Base-by-base conservation (phyloP, 2,797 vertebrate genomes). In the Thalassophryne amazonica region DNA sequence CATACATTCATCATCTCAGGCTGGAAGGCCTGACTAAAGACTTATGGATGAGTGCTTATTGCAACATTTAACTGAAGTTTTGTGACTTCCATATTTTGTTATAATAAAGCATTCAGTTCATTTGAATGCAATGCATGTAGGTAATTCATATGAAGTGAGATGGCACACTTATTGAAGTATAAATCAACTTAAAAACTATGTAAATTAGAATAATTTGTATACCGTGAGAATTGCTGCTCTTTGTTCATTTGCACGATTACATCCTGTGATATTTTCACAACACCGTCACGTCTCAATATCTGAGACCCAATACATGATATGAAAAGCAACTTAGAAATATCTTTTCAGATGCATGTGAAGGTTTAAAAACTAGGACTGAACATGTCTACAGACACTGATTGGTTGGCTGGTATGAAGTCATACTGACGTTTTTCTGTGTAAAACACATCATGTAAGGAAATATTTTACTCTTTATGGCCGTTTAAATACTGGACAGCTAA, bases 1-100 rank as follows among this genome's bases (percentile, higher is more conserved):
- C 73, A 67, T 68, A 86, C 84, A 87, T 86, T 87, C 82, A 80
- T 85, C 50, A 64, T 75, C 73, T 84, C 62, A 69, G 77, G 75
- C 77, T 66, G 42, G 41, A 37, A 51, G 73, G 67, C 74, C 73
- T 4, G 21, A 51, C 71, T 70, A 58, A 72, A 81, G 71, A 76
- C 54, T 46, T 65, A 54, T 55, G 38, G 11, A 70, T 71, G 69
- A 60, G 43, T 71, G 57, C 63, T 86, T 86, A 85, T 88, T 87
- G 80, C 82, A 74, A 69, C 22, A 13, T 56, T 58, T 56, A 15
- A 25, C 19, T 24, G 19, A 31, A 38, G 31, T 51, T 19, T 37
- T 61, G 62, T 69, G 73, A 39, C 49, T 65, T 49, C 69, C 23
- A 73, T 47, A 40, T 36, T 45, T 37, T 18, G 48, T 30, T 34